Evolutionary conservation across 2,797 vertebrate species (phyloP).

Genomic region (Hippocampus kuda): DNA sequence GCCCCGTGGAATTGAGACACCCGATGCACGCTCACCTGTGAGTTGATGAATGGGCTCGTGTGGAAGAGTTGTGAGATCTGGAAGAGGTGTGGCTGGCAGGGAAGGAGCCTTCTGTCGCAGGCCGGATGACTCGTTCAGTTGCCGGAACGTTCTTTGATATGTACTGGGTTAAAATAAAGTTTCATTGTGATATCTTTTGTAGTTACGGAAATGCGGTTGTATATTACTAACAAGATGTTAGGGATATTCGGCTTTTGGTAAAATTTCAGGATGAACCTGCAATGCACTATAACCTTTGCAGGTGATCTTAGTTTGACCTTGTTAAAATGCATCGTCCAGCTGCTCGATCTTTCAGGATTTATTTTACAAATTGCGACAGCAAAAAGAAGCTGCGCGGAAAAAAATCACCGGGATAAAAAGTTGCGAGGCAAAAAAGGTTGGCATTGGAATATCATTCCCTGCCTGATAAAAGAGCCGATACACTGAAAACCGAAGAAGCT

Average conservation of each 20-base stretch:
- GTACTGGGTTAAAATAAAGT: conserved; percentile 68
- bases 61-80: conserved; percentile 93
- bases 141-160: conserved; percentile 91
- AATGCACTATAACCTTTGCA: too few relatives aligned
- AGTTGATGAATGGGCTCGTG: conserved; percentile 86
- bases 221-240: too few relatives aligned
- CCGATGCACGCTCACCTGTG: conserved; percentile 66
- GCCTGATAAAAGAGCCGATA: too few relatives aligned
- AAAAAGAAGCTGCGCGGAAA: background rate
- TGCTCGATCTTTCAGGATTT: too few relatives aligned
- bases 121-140: conserved; percentile 86
- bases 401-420: background rate
- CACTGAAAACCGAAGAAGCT: conserved; percentile 1
- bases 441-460: background rate
- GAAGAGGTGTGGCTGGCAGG: conserved; percentile 90
- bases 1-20: background rate
- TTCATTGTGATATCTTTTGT: background rate
- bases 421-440: background rate
- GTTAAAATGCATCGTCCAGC: too few relatives aligned
- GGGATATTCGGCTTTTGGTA: too few relatives aligned
- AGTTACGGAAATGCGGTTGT: background rate
- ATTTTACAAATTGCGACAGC: too few relatives aligned
- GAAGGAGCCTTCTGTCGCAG: conserved; percentile 85
- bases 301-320: too few relatives aligned
- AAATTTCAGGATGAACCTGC: too few relatives aligned